Base-by-base conservation (phyloP, 2,888 invertebrate species). In the Drosophila demipolita region DNA sequence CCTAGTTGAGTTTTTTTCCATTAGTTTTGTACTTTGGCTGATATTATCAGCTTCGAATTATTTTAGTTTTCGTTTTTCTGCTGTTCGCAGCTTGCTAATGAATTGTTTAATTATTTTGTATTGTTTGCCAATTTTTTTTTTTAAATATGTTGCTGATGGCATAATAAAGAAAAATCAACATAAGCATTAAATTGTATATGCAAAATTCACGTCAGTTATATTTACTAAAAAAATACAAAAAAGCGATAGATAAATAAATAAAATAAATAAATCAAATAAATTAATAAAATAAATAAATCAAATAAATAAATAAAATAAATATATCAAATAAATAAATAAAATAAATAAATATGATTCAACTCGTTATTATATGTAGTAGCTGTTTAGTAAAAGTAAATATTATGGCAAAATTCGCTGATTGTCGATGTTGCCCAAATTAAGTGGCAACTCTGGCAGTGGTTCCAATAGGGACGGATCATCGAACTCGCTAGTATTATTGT, bases 381-480 rank as follows among this genome's bases (percentile, higher is more conserved):
- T 15, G 15, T 45, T 23, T 29, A 20, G 11, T 62, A 17, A 32
- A 12, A n/a, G 9, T 62, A 17, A 32, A 15, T 23, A 15, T 33
- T 53, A 12, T 33, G 32, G 52, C 35, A 11, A 60, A 1, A 90
- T 90, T 57, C 81, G 79, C 9, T 81, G 40, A 45, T 86, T 90
- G 4, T 66, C n/a, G 33, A 86, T 58, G 52, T 87, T 87, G 45
- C 90, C 87, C 32, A 90, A 62, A 0, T 69, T 20, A 1, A 83
- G 60, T 12, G 89, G 82, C 61, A 78, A n/a, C 15, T 49, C 80
- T 17, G 83, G 75, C 60, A 80, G 23, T 3, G 90, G 87, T 32
- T 87, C 87, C 45, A 88, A 7, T 1, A 49, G n/a, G 7, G 23
- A 23, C 17, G 15, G 32, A 5, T 75, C 71, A 11, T 80, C 63